A percentile compares a stretch with the other conserved stretches of the same genome.
phyloP scores from a whole-genome alignment of 2,113 vertebrate species.

The Bujurquina vittata region DNA sequence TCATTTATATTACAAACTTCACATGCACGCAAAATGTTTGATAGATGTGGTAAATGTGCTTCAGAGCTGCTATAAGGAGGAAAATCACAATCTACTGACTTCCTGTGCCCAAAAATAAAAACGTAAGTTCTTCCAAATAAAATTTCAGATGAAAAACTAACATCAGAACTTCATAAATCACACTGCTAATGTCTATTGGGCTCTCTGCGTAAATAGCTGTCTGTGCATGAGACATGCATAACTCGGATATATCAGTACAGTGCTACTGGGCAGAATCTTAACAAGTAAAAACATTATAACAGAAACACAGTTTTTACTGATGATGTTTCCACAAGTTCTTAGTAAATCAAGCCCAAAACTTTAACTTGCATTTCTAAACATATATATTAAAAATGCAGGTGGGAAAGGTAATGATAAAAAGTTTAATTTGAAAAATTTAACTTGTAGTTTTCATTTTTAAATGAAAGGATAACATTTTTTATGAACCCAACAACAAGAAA shows the following conservation, averaged over 20 bases:
- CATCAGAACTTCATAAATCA: conserved; percentile 5
- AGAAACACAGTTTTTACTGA: neutral
- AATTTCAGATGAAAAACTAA: neutral
- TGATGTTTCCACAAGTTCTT: neutral
- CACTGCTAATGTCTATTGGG: neutral
- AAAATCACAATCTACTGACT: neutral
- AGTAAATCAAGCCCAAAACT: neutral
- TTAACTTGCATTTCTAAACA: neutral
- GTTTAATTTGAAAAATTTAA: neutral
- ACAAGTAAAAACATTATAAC: neutral
- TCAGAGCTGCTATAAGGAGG: neutral
- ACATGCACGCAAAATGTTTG: neutral
- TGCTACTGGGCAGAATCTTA: neutral
- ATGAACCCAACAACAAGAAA: neutral
- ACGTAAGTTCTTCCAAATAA: conserved; percentile 6
- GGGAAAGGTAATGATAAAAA: neutral
- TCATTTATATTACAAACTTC: neutral
- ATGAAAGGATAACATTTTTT: neutral
- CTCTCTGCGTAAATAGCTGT: neutral
- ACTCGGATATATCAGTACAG: neutral
- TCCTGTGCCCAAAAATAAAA: neutral
- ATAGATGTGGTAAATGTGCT: neutral
- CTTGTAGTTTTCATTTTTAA: neutral
- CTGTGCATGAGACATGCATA: neutral
- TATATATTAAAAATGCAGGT: no score